Evolutionary conservation across 2,888 invertebrate genomes (phyloP).

Genomic region (Leptopilina myrica): DNA sequence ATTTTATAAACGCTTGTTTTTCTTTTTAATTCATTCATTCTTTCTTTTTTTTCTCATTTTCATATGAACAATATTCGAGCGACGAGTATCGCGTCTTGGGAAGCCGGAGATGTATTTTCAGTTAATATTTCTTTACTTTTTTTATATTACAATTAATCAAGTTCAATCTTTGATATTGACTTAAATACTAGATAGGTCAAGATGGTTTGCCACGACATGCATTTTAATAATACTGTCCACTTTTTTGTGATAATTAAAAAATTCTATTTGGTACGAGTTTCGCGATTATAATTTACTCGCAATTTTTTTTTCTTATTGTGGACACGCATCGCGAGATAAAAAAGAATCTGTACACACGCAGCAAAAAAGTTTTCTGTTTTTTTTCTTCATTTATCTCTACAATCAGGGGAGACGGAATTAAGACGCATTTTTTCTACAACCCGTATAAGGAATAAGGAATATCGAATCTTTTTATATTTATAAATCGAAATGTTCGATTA

Average conservation of each 20-base stretch:
- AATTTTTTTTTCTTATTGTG: slow-evolving; percentile 17
- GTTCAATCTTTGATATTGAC: slow-evolving; percentile 36
- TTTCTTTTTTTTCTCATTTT: background rate
- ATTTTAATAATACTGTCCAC: slow-evolving; percentile 40
- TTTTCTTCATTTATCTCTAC: background rate
- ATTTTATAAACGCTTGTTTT: background rate
- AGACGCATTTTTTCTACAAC: slow-evolving; percentile 48
- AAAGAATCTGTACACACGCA: slow-evolving; percentile 48
- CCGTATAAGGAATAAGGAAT: slow-evolving; percentile 49
- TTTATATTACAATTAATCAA: slow-evolving; percentile 32
- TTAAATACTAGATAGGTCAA: slow-evolving; percentile 37
- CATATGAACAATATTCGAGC: slow-evolving; percentile 40
- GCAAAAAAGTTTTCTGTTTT: slow-evolving; percentile 41
- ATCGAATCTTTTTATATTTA: slow-evolving; percentile 33
- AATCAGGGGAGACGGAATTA: slow-evolving; percentile 56
- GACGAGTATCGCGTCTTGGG: slow-evolving; percentile 35
- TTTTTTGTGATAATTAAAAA: slow-evolving; percentile 6
- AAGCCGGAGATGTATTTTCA: slow-evolving; percentile 29
- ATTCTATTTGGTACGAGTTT: slow-evolving; percentile 27
- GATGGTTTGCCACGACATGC: slow-evolving; percentile 49
- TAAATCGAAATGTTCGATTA: slow-evolving; percentile 41
- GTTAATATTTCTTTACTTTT: slow-evolving; percentile 3
- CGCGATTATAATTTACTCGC: slow-evolving; percentile 16
- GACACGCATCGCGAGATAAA: slow-evolving; percentile 40
- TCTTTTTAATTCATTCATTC: no score